Conservation (phyloP, 2,888 invertebrate species). For the Dromius quadrimaculatus region DNA sequence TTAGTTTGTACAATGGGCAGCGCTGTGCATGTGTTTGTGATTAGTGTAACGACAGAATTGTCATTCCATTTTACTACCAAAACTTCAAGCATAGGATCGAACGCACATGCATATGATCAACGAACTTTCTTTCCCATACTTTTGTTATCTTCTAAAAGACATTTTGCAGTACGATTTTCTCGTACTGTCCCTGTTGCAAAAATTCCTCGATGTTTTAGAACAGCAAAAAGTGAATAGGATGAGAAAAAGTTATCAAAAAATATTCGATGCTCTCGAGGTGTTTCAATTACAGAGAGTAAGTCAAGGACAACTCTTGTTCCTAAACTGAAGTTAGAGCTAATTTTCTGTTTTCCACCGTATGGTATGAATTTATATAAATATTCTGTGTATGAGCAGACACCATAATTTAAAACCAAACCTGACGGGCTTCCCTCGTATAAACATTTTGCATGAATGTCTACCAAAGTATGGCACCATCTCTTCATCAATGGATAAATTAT, state of each 20-base stretch:
- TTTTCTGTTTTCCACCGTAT: constrained; percentile 52
- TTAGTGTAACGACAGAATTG: constrained; percentile 3
- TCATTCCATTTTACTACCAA: constrained; percentile 4
- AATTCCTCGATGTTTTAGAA: neutral
- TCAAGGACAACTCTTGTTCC: constrained; percentile 37
- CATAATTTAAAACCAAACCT: constrained; percentile 54
- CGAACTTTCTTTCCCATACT: neutral
- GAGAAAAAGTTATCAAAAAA: too few species aligned
- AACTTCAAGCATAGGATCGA: constrained; percentile 4
- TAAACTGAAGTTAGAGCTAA: constrained; percentile 1
- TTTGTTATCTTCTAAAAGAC: neutral
- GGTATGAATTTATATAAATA: constrained; percentile 53
- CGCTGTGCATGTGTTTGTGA: neutral
- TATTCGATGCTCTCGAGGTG: neutral
- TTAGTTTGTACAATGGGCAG: too few species aligned
- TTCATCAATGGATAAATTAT: constrained; percentile 54
- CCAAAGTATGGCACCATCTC: constrained; percentile 55
- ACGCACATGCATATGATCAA: constrained; percentile 2
- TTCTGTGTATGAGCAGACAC: constrained; percentile 50
- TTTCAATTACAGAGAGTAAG: constrained; percentile 4
- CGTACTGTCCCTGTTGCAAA: constrained; percentile 11
- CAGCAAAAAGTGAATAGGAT: neutral
- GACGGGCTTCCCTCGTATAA: constrained; percentile 54
- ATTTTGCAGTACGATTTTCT: too few species aligned
- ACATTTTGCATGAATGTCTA: constrained; percentile 53